Conservation (phyloP, 1,140 invertebrate genomes). For the Pseudomyrmex flavicornis region DNA sequence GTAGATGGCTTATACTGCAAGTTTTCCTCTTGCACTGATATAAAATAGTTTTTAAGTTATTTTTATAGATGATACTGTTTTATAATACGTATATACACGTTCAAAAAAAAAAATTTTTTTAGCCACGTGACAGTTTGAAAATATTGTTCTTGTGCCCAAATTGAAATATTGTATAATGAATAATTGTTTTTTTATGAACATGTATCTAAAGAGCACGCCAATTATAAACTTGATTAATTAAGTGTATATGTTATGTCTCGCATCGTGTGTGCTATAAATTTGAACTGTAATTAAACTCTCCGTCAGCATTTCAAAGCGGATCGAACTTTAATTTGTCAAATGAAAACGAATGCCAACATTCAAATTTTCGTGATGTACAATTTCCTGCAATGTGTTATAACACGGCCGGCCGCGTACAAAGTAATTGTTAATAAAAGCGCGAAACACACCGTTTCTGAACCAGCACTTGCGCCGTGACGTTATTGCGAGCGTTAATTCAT, state of each 20-base stretch:
- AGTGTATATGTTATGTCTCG: neutral
- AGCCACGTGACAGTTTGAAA: slow-evolving; percentile 6
- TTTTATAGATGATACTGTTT: too few relatives aligned
- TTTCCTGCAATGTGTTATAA: neutral
- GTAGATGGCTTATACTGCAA: neutral
- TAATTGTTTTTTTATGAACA: neutral
- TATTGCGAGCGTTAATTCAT: slow-evolving; percentile 35
- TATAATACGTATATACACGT: slow-evolving; percentile 8
- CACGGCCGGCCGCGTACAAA: neutral
- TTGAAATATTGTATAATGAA: neutral
- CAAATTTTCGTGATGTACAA: slow-evolving; percentile 15
- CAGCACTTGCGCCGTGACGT: neutral
- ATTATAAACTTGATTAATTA: slow-evolving; percentile 33
- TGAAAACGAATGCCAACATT: slow-evolving; percentile 19
- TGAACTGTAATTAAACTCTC: neutral
- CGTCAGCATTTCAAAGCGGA: neutral
- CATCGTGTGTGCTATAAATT: slow-evolving; percentile 8
- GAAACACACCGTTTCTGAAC: slow-evolving; percentile 12
- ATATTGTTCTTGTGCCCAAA: neutral
- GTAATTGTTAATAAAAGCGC: slow-evolving; percentile 29
- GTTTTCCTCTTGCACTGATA: too few relatives aligned
- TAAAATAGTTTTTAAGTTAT: too few relatives aligned
- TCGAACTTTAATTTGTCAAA: slow-evolving; percentile 42
- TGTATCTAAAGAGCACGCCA: neutral
- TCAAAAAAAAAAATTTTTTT: neutral